These are phyloP conservation scores for Hymenochirus boettgeri DNA, from an alignment of 2,113 vertebrate genomes.

Conservation along the genomic window DNA sequence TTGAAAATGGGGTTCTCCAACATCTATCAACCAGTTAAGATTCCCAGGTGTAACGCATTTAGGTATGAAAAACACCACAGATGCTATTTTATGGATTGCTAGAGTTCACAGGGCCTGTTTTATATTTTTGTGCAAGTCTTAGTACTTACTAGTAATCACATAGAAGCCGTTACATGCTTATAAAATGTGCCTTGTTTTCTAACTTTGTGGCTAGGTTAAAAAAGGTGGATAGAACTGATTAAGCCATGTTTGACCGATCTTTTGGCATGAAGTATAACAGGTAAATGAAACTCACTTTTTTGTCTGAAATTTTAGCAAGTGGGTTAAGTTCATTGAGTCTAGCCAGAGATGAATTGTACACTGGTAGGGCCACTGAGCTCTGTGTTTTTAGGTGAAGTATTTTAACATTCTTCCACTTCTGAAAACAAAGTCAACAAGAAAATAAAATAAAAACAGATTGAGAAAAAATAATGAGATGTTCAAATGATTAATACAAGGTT, in stretches of 20 bases:
- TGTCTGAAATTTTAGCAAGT: not conserved
- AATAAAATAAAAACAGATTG: not conserved
- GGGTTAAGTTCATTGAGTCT: slow-evolving; percentile 50
- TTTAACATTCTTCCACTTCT: slow-evolving; percentile 77
- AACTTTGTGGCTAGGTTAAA: too few species aligned
- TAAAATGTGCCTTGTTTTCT: too few species aligned
- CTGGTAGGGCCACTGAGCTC: slow-evolving; percentile 72
- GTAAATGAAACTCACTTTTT: not conserved
- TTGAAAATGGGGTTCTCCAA: too few species aligned
- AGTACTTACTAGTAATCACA: too few species aligned
- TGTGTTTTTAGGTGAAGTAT: slow-evolving; percentile 80
- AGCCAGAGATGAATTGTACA: slow-evolving; percentile 66
- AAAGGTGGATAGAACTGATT: not conserved
- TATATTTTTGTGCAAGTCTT: too few species aligned
- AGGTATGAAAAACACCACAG: too few species aligned
- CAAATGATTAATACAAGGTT: not conserved
- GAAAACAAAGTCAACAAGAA: slow-evolving; percentile 23
- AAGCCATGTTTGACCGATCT: not conserved
- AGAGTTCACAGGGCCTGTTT: too few species aligned
- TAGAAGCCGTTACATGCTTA: too few species aligned
- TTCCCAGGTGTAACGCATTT: too few species aligned
- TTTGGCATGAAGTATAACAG: too few species aligned
- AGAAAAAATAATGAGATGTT: not conserved
- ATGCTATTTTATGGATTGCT: too few species aligned
- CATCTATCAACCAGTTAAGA: too few species aligned